Evolutionary conservation across 2,113 vertebrate genomes (phyloP), one percentile per base, ranked within the genome.

Genomic region (Anarhynchus alexandrinus): DNA sequence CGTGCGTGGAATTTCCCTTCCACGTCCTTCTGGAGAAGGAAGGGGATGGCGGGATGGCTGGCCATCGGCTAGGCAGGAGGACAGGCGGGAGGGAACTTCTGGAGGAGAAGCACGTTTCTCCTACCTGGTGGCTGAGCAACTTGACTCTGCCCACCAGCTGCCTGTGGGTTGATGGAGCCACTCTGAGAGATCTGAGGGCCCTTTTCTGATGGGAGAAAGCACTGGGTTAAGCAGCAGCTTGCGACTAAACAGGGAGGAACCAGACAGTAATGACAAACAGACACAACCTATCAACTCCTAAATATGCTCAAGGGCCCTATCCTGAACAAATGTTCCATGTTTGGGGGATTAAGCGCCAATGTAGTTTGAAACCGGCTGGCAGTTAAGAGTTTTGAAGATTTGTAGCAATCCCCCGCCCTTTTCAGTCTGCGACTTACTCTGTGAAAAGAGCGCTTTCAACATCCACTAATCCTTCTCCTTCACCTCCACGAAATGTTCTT

Each of bases 181-280:
- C 71, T 51, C 47, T 19, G 27, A 45, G 76, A 21, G 70, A 90
- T 38, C 83, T 1, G 43, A 61, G 62, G 62, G 90, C 73, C 73
- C 89, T 93, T 47, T n/a, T 45, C 57, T 42, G 85, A 38, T 19
- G 47, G 81, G 88, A 88, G 93, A 91, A 84, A 92, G 87, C 84
- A 49, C 66, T 52, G 71, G 92, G 82, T 49, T 90, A 43, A 90
- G 92, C 78, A 40, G 73, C 92, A 86, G 90, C 67, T 76, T 59
- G 88, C 84, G 72, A 34, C 55, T 25, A 36, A 92, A n/a, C 88
- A 45, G 92, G 85, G 88, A 97, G 92, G 85, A 86, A 97, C 82
- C 71, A 76, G 74, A 16, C 71, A 51, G 66, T 94, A 94, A 94
- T 92, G 86, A 92, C 94, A 96, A 94, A 96, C 94, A 96, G 90